These are phyloP conservation scores for Eupithecia insigniata DNA, from an alignment of 2,888 invertebrate genomes.

Conservation along the genomic window DNA sequence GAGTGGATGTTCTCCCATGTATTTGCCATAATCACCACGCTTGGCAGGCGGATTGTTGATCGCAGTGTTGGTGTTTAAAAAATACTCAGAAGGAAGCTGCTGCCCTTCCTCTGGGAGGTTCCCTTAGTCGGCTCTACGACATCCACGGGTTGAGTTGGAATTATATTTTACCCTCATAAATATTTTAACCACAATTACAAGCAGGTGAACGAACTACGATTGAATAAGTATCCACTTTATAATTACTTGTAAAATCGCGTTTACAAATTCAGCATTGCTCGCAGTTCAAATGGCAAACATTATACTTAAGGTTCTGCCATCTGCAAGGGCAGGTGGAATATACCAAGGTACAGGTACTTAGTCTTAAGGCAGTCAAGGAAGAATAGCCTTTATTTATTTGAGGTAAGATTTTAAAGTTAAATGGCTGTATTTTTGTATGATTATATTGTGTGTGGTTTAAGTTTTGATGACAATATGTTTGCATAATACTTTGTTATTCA, in stretches of 20 bases:
- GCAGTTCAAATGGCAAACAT: constrained; percentile 53
- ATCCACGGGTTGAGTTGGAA: no score
- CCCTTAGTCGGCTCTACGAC: no score
- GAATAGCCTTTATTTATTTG: background rate
- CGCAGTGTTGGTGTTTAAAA: no score
- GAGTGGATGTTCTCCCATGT: no score
- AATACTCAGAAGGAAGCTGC: no score
- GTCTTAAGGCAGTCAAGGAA: background rate
- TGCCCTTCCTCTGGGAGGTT: no score
- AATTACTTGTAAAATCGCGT: constrained; percentile 36
- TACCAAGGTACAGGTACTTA: constrained; percentile 2
- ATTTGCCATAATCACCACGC: no score
- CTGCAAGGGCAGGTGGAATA: constrained; percentile 44
- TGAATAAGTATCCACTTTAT: constrained; percentile 39
- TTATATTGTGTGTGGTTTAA: background rate
- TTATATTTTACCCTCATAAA: background rate
- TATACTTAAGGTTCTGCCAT: constrained; percentile 48
- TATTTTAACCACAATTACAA: constrained; percentile 19
- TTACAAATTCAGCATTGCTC: constrained; percentile 45
- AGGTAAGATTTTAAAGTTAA: background rate
- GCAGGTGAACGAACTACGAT: constrained; percentile 41
- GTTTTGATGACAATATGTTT: constrained; percentile 5
- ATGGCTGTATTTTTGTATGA: background rate
- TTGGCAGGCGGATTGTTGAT: no score
- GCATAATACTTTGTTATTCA: background rate